These are phyloP conservation scores for Epinotia ramella DNA, from an alignment of 2,888 invertebrate genomes.

Conservation along the genomic window DNA sequence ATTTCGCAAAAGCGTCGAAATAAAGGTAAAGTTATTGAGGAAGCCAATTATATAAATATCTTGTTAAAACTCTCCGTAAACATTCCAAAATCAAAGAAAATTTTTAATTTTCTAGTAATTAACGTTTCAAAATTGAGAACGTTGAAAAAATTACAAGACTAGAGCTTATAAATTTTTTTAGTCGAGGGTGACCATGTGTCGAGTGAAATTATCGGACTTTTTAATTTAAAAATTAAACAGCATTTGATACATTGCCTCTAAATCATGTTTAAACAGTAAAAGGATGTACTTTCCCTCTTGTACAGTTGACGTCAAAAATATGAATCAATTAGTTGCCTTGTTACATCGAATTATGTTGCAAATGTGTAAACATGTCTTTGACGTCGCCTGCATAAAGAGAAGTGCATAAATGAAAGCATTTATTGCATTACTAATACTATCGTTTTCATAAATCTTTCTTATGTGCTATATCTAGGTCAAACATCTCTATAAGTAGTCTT, in stretches of 20 bases:
- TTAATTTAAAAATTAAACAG: background rate
- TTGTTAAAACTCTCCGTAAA: conserved; percentile 48
- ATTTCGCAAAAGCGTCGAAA: conserved; percentile 76
- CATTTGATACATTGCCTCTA: background rate
- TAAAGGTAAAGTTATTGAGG: conserved; percentile 66
- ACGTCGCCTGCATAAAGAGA: background rate
- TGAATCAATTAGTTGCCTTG: too few relatives aligned
- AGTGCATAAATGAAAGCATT: background rate
- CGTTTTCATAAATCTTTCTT: conserved; percentile 32
- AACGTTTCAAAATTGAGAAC: conserved; percentile 17
- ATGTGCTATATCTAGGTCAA: conserved; percentile 41
- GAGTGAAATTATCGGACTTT: background rate
- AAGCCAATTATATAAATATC: conserved; percentile 51
- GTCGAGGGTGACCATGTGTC: conserved; percentile 23
- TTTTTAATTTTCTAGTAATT: conserved; percentile 34
- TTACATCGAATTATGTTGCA: too few relatives aligned
- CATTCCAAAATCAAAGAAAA: conserved; percentile 17
- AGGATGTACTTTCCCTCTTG: background rate
- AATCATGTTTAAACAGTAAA: background rate
- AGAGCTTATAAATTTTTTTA: conserved; percentile 30
- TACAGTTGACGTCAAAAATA: background rate
- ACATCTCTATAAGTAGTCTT: conserved; percentile 47
- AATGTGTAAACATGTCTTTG: too few relatives aligned
- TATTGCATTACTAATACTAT: conserved; percentile 18
- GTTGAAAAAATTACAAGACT: conserved; percentile 41